These are phyloP conservation scores for Anadara kagoshimensis DNA, from an alignment of 1,140 invertebrate species.

Conservation along the genomic window DNA sequence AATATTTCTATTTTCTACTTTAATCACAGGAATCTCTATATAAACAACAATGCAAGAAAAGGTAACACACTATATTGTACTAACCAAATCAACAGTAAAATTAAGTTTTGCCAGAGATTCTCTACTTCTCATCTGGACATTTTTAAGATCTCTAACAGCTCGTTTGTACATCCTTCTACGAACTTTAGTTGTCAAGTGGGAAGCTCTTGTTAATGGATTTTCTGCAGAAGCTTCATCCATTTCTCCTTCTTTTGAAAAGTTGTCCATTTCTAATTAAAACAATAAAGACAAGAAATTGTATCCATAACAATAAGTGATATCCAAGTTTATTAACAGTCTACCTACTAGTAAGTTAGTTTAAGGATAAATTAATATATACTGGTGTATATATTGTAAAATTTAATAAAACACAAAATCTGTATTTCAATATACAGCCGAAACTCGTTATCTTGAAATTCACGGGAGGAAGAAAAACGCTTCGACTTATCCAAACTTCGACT, in stretches of 20 bases:
- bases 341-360: too few species aligned
- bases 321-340: too few species aligned
- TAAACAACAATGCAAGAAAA: too few species aligned
- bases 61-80: slow-evolving; percentile 1
- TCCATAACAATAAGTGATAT: neutral
- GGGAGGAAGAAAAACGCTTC: too few species aligned
- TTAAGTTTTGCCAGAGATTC: slow-evolving; percentile 56
- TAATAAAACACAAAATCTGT: too few species aligned
- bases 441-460: too few species aligned
- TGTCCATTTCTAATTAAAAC: slow-evolving; percentile 5
- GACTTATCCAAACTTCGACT: too few species aligned
- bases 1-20: too few species aligned
- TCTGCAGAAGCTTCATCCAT: slow-evolving; percentile 45
- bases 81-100: slow-evolving; percentile 63
- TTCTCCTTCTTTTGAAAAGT: slow-evolving; percentile 32
- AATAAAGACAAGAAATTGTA: neutral
- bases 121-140: slow-evolving; percentile 50
- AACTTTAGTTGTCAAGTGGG: slow-evolving; percentile 51
- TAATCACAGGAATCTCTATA: too few species aligned
- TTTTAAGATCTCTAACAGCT: slow-evolving; percentile 56
- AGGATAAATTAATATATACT: too few species aligned
- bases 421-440: too few species aligned
- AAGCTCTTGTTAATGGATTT: slow-evolving; percentile 43
- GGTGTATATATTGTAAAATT: too few species aligned
- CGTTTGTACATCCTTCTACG: slow-evolving; percentile 58